Conservation (phyloP, 2,797 vertebrate species). For the Manis crassicaudata region DNA sequence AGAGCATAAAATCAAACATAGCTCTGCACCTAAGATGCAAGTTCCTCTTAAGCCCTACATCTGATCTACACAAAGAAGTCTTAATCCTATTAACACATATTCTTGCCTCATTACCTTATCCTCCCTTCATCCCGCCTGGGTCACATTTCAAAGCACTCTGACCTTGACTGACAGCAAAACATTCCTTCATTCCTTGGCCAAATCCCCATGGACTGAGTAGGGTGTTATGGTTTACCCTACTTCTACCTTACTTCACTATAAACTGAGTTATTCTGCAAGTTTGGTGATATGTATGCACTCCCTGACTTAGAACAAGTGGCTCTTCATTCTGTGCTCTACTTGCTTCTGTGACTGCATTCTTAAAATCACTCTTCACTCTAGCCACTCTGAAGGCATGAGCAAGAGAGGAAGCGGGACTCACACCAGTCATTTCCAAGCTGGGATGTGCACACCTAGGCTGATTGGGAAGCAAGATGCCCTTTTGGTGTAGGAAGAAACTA, state of each 20-base stretch:
- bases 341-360: not conserved
- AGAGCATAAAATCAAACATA: not conserved
- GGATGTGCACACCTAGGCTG: not conserved
- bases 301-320: not conserved
- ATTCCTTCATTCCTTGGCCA: not conserved
- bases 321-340: not conserved
- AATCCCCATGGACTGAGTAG: not conserved
- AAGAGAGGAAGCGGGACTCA: not conserved
- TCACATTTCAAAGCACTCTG: not conserved
- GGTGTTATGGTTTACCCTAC: not conserved
- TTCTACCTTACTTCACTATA: not conserved
- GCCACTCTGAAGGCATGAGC: not conserved
- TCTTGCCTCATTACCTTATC: not conserved
- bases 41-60: not conserved
- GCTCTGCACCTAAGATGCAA: not conserved
- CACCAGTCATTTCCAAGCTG: not conserved
- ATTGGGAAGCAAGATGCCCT: not conserved
- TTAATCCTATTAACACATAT: not conserved
- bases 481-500: not conserved
- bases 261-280: not conserved
- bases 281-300: not conserved
- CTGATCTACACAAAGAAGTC: not conserved
- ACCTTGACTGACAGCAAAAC: not conserved
- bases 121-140: not conserved
- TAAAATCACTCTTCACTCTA: not conserved